Evolutionary conservation across 2,888 invertebrate species (phyloP), one percentile per base, ranked within the genome.

Genomic region (Apodemia zela): DNA sequence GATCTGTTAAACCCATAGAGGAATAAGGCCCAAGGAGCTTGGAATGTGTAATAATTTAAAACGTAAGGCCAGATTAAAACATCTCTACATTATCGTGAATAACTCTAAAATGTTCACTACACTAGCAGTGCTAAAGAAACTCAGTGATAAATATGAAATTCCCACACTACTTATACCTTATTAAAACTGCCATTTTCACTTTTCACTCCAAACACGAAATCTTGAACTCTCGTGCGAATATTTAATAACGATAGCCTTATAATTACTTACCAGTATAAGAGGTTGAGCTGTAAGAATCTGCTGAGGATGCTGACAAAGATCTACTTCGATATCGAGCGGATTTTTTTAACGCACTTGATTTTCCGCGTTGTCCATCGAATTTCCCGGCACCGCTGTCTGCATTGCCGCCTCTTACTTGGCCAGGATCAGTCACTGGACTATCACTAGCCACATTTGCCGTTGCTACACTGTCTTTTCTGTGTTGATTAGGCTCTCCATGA

Each of bases 261-360:
- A 35, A 64, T 60, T 63, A 78, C 89, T 85, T 67, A 87, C 94
- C 94, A 49, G 94, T 94, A 73, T 94, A 94, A 0, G 94, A 94
- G 18, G 94, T 94, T 72, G 98, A 98, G 86, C 98, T 98, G 89
- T 98, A 98, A 25, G 98, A 98, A 85, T 98, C 98, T 63, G 97
- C 97, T 47, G 98, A 98, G 8, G 98, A 98, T 4, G 98, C 98
- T 13, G 98, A 98, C 29, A 98, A 92, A 0, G 98, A 98, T 68
- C 98, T 94, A 80, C 97, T 98, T 63, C 98, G 93, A 81, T 98
- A 97, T 62, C 98, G 93, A 72, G 96, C 97, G 17, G 97, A 95
- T 83, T 97, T 97, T 92, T 97, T 97, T 81, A 97, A 84, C 11
- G 97, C 97, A 68, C 97, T 95, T 3, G 96, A 95, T 75, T 92